These are phyloP conservation scores for Deroptyus accipitrinus DNA, from an alignment of 2,113 vertebrate species.

Conservation along the genomic window DNA sequence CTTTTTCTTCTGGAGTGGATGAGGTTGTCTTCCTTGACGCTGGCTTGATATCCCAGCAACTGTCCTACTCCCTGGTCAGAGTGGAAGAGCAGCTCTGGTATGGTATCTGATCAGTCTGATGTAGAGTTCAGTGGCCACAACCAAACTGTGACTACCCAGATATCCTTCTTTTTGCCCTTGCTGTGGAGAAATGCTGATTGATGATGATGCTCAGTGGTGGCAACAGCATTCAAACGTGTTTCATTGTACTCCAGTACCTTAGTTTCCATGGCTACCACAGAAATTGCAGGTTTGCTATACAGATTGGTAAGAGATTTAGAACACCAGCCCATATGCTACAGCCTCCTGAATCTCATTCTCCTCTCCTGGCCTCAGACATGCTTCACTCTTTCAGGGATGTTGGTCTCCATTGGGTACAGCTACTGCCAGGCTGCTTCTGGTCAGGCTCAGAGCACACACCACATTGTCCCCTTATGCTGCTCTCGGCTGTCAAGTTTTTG, in stretches of 20 bases:
- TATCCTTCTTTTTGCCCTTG: background rate
- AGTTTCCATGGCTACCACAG: slow-evolving; percentile 66
- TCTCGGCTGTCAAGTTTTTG: background rate
- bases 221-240: background rate
- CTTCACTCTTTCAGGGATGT: background rate
- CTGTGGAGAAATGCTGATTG: background rate
- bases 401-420: background rate
- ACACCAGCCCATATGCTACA: background rate
- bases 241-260: slow-evolving; percentile 37
- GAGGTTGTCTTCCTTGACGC: background rate
- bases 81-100: background rate
- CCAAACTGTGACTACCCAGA: background rate
- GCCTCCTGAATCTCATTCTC: background rate
- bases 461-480: background rate
- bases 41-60: background rate
- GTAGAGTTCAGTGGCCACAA: background rate
- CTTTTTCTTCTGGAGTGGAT: background rate
- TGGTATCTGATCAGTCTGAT: background rate
- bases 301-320: slow-evolving; percentile 27
- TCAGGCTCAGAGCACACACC: background rate
- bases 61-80: background rate
- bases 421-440: background rate
- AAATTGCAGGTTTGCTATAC: slow-evolving; percentile 53
- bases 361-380: background rate
- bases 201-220: background rate